phyloP scores from a whole-genome alignment of 2,888 invertebrate genomes.

The Danaus chrysippus region DNA sequence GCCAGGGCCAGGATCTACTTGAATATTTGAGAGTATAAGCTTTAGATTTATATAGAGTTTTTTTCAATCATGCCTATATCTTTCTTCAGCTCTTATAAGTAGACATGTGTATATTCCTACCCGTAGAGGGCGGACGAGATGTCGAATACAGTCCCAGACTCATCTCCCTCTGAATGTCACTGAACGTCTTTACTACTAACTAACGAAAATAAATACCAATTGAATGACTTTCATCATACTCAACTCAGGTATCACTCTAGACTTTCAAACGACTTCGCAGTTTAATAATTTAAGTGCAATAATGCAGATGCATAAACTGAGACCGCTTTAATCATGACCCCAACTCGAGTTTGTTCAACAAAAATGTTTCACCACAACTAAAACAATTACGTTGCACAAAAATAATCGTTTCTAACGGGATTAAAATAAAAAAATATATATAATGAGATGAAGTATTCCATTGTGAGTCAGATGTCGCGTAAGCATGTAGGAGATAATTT shows the following conservation, averaged over 20 bases:
- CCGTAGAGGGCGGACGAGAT: conserved; percentile 62
- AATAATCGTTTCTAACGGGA: conserved; percentile 9
- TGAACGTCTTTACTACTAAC: conserved; percentile 54
- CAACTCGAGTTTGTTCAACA: no score
- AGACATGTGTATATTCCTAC: conserved; percentile 55
- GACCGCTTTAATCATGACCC: no score
- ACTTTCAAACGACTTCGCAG: background rate
- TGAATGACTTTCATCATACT: conserved; percentile 10
- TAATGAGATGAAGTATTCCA: conserved; percentile 56
- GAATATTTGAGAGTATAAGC: conserved; percentile 4
- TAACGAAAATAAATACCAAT: conserved; percentile 20
- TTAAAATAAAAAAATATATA: conserved; percentile 23
- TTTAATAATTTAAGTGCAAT: background rate
- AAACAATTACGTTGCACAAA: conserved; percentile 16
- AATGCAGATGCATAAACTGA: no score
- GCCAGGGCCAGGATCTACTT: conserved; percentile 11
- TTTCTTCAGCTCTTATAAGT: conserved; percentile 27
- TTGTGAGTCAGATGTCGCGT: conserved; percentile 72
- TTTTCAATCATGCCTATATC: no score
- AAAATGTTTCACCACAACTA: background rate
- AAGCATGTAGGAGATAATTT: conserved; percentile 73
- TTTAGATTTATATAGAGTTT: no score
- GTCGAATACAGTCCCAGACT: conserved; percentile 66
- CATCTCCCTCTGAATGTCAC: conserved; percentile 56
- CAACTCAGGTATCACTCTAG: background rate